Evolutionary conservation across 2,113 vertebrate species (phyloP).

Genomic region (Myrmophylax atrothorax): DNA sequence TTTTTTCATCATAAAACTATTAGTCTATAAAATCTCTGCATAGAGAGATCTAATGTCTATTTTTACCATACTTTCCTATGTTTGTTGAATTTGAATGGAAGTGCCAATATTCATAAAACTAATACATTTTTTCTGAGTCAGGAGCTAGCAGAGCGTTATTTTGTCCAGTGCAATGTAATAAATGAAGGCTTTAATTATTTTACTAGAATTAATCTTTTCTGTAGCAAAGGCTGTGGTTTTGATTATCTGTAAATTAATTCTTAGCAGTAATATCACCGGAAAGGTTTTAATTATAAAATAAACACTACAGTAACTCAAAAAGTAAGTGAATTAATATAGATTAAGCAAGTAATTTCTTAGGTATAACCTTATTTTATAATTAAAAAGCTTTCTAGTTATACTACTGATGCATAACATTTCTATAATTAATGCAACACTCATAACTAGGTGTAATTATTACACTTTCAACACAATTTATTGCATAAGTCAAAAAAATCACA

Average conservation of each 20-base stretch:
- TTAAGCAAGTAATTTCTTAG: not conserved
- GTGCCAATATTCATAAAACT: not conserved
- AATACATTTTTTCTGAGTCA: not conserved
- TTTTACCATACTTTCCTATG: not conserved
- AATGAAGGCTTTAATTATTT: not conserved
- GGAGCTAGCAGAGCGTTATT: not conserved
- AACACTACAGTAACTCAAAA: not conserved
- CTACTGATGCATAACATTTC: not conserved
- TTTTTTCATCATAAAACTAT: not conserved
- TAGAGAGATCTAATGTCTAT: not conserved
- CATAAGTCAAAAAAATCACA: not conserved
- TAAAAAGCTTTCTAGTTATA: not conserved
- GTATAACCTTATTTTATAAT: not conserved
- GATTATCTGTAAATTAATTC: not conserved
- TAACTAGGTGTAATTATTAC: not conserved
- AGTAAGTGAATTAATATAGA: not conserved
- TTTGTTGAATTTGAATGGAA: not conserved
- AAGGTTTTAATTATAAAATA: not conserved
- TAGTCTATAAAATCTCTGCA: not conserved
- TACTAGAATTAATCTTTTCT: not conserved
- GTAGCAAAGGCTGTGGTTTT: not conserved
- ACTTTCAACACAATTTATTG: not conserved
- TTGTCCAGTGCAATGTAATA: not conserved
- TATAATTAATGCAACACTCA: constrained; percentile 9
- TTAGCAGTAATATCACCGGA: not conserved